A percentile compares a stretch with the other conserved stretches of the same genome.
phyloP scores from a whole-genome alignment of 2,113 vertebrate genomes.

The Plotosus lineatus region DNA sequence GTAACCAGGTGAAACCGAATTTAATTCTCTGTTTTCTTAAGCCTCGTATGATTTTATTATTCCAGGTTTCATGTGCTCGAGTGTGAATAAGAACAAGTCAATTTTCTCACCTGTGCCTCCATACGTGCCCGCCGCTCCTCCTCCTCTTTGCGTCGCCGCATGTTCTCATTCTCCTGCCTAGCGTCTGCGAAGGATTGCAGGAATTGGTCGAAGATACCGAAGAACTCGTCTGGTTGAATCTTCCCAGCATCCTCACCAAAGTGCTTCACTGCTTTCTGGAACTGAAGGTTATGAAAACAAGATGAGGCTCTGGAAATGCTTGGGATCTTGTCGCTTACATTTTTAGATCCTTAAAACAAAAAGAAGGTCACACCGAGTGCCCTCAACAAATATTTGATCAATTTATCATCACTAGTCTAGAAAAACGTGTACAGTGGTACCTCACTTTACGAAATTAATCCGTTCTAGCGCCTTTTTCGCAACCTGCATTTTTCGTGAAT shows the following conservation, averaged over 20 bases:
- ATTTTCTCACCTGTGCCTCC: conserved; percentile 86
- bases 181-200: conserved; percentile 91
- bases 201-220: conserved; percentile 98
- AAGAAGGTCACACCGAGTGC: not conserved
- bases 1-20: not conserved
- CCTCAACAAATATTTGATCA: not conserved
- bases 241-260: conserved; percentile 91
- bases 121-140: conserved; percentile 92
- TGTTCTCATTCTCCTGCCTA: conserved; percentile 96
- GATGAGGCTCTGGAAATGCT: conserved; percentile 9
- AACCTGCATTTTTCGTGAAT: no score
- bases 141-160: conserved; percentile 93
- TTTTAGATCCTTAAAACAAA: not conserved
- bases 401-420: not conserved
- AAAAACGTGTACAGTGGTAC: no score
- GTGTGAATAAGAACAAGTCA: not conserved
- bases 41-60: not conserved
- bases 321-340: not conserved
- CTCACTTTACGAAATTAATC: no score
- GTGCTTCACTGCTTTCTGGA: conserved; percentile 87
- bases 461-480: no score
- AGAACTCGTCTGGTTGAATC: conserved; percentile 97
- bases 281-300: conserved; percentile 70
- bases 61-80: not conserved
- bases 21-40: not conserved